These are phyloP conservation scores for Xylophagus ater DNA, from an alignment of 2,888 invertebrate species.

Conservation along the genomic window DNA sequence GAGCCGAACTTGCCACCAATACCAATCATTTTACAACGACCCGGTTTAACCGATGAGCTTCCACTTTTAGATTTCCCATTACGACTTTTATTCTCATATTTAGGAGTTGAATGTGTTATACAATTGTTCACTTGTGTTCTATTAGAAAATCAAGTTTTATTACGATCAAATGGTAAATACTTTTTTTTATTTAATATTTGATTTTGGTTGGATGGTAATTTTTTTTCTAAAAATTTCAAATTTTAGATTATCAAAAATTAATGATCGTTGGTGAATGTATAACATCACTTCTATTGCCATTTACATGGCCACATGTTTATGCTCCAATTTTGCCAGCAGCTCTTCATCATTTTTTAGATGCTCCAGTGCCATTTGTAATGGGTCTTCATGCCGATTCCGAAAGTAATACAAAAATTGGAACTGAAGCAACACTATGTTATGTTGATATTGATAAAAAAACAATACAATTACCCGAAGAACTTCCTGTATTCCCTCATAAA, in stretches of 20 bases:
- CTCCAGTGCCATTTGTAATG: conserved; percentile 99
- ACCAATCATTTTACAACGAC: conserved; percentile 61
- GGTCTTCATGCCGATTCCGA: conserved; percentile 60
- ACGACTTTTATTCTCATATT: conserved; percentile 72
- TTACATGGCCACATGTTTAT: conserved; percentile 97
- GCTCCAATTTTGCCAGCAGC: conserved; percentile 95
- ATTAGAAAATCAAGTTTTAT: conserved; percentile 90
- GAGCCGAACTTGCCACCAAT: conserved; percentile 57
- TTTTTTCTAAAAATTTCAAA: conserved; percentile 2
- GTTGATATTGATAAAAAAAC: conserved; percentile 91
- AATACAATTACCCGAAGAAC: conserved; percentile 90
- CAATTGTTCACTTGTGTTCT: conserved; percentile 90
- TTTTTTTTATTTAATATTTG: conserved; percentile 3
- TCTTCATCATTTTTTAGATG: conserved; percentile 92
- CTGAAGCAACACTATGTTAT: conserved; percentile 83
- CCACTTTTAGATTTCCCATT: conserved; percentile 91
- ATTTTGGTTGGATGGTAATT: background rate
- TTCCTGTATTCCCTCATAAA: conserved; percentile 86
- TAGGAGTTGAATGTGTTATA: conserved; percentile 86
- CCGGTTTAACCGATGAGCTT: conserved; percentile 68
- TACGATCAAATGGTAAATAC: conserved; percentile 73
- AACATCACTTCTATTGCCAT: conserved; percentile 82
- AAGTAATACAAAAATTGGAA: conserved; percentile 53
- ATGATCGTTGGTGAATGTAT: conserved; percentile 96
- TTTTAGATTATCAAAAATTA: conserved; percentile 80